phyloP scores from a whole-genome alignment of 1,140 invertebrate species.

The Ooceraea biroi region DNA sequence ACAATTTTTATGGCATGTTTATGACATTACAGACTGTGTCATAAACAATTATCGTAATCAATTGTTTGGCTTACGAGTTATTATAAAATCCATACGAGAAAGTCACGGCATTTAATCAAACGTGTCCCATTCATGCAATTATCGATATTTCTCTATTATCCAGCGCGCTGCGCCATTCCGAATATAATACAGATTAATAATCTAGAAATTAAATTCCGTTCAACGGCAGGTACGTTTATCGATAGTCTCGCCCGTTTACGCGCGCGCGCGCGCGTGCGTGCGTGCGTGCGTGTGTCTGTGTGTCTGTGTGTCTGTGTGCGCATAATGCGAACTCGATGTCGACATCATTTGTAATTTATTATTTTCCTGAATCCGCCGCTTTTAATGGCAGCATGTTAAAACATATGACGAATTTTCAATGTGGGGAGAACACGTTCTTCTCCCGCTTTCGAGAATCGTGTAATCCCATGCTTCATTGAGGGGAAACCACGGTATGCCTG shows the following conservation, averaged over 20 bases:
- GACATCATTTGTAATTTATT: conserved; percentile 57
- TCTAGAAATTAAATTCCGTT: conserved; percentile 61
- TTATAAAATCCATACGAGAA: conserved; percentile 59
- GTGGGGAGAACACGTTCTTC: not conserved
- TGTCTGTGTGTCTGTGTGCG: too few species aligned
- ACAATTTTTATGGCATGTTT: conserved; percentile 18
- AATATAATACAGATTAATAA: conserved; percentile 62
- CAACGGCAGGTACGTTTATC: conserved; percentile 27
- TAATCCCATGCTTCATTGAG: not conserved
- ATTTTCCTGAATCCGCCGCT: conserved; percentile 41
- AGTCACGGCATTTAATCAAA: conserved; percentile 59
- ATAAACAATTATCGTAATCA: conserved; percentile 49
- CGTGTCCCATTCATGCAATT: conserved; percentile 54
- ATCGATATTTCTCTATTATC: conserved; percentile 61
- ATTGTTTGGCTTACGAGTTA: conserved; percentile 34
- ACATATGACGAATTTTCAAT: not conserved
- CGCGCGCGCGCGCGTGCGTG: not conserved
- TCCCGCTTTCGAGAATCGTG: not conserved
- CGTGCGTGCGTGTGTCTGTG: too few species aligned
- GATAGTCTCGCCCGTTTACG: conserved; percentile 21
- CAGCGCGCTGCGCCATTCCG: conserved; percentile 23
- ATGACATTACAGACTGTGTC: conserved; percentile 16
- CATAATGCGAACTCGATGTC: conserved; percentile 47
- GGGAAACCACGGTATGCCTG: conserved; percentile 1
- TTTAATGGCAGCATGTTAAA: conserved; percentile 1